These are phyloP conservation scores for Taenaris catops DNA, from an alignment of 2,888 invertebrate genomes.

Conservation along the genomic window DNA sequence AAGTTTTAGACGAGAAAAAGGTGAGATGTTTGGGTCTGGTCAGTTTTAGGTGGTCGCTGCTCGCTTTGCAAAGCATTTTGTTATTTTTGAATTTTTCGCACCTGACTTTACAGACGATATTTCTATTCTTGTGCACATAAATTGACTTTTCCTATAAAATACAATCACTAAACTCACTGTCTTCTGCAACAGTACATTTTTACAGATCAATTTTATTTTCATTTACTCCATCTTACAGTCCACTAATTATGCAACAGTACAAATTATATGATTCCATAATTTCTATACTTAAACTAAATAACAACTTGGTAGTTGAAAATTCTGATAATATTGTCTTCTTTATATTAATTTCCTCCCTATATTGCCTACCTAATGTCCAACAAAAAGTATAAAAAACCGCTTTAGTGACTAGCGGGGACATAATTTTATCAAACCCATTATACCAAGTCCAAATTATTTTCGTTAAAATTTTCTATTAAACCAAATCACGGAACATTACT, in stretches of 20 bases:
- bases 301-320: no score
- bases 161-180: constrained; percentile 3
- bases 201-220: background rate
- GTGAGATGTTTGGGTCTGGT: constrained; percentile 84
- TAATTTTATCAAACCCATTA: no score
- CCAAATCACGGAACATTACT: no score
- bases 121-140: constrained; percentile 31
- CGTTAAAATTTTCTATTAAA: no score
- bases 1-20: constrained; percentile 96
- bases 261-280: no score
- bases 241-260: no score
- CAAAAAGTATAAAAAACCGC: constrained; percentile 45
- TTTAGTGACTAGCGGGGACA: constrained; percentile 60
- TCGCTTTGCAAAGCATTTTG: constrained; percentile 77
- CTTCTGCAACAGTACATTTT: constrained; percentile 3
- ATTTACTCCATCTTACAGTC: constrained; percentile 1
- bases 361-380: constrained; percentile 20
- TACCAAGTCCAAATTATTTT: no score
- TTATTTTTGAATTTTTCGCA: constrained; percentile 29
- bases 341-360: background rate
- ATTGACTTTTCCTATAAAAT: constrained; percentile 6
- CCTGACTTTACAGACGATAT: constrained; percentile 35
- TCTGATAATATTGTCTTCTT: no score
- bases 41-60: constrained; percentile 74
- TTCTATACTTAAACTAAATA: no score